Percentiles rank a stretch among this genome's conserved stretches.
These are phyloP conservation scores for Bufotes viridis DNA, from an alignment of 2,797 vertebrate genomes.

Conservation along the genomic window DNA sequence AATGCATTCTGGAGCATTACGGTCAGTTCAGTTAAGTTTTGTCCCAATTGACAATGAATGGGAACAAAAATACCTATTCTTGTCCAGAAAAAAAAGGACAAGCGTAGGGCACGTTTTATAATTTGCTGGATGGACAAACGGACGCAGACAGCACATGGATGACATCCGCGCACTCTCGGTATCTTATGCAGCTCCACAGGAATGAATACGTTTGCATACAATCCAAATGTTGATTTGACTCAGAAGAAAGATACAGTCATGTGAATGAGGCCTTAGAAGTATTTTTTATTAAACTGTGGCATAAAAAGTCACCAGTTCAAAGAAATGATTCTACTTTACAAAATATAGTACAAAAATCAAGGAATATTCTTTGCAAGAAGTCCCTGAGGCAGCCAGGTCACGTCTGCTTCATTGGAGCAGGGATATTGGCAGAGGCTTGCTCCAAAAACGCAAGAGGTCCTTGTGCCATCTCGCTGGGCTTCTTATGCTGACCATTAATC, in stretches of 20 bases:
- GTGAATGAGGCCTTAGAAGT: background rate
- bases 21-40: too few relatives aligned
- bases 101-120: too few relatives aligned
- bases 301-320: background rate
- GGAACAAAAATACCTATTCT: too few relatives aligned
- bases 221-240: too few relatives aligned
- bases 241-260: background rate
- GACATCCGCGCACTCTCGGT: too few relatives aligned
- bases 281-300: background rate
- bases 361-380: conserved; percentile 1
- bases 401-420: conserved; percentile 90
- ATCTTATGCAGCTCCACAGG: too few relatives aligned
- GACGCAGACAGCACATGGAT: too few relatives aligned
- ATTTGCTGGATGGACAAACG: too few relatives aligned
- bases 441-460: conserved; percentile 91
- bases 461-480: conserved; percentile 87
- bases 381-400: conserved; percentile 60
- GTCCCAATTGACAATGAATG: too few relatives aligned
- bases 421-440: conserved; percentile 92
- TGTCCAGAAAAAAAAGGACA: too few relatives aligned
- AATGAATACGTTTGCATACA: too few relatives aligned
- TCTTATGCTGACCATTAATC: conserved; percentile 89
- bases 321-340: background rate
- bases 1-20: too few relatives aligned
- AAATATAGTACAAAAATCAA: background rate